Evolutionary conservation across 2,113 vertebrate genomes (phyloP), one percentile per base, ranked within the genome.

Genomic region (Hymenochirus boettgeri): DNA sequence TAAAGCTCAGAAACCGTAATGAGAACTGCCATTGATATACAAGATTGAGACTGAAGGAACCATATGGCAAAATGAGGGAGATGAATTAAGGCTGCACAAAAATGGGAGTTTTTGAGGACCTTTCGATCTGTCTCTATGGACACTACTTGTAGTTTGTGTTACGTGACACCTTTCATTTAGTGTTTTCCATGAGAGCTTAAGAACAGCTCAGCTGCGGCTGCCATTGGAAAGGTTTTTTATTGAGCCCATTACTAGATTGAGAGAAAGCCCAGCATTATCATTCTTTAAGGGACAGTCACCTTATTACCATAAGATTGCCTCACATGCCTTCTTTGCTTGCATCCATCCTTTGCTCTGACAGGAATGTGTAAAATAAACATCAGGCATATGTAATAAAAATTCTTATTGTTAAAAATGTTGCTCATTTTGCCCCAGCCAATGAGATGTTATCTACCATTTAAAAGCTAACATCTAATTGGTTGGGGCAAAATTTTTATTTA

Each of bases 1-100:
- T 80, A 72, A 74, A 76, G 72, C 69, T 72, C 69, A 53, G 18
- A 57, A n/a, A 67, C 63, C 71, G 57, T 76, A 77, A 74, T 33
- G 45, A 62, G 73, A 81, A 74, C 69, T 62, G 71, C 63, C 72
- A 56, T 45, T 61, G 69, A 69, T 52, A 56, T 61, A 29, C 48
- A 59, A 66, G 62, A 62, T 55, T 39, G 51, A 72, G 69, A 47
- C 37, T 62, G 59, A 33, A 54, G 70, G 61, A 56, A 62, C 48
- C 71, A 70, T 74, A 70, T 77, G 74, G 70, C 69, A 71, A 25
- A 31, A 76, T 74, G 73, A 35, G 77, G 65, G 60, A 57, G 70
- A 54, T 42, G 55, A 50, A 65, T 51, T 33, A 51, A 62, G 61
- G 52, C 71, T 19, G 1, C 35, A 35, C 31, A 18, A 60, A 26